Evolutionary conservation across 2,888 invertebrate genomes (phyloP), one percentile per base, ranked within the genome.

Genomic region (Eurois occulta): DNA sequence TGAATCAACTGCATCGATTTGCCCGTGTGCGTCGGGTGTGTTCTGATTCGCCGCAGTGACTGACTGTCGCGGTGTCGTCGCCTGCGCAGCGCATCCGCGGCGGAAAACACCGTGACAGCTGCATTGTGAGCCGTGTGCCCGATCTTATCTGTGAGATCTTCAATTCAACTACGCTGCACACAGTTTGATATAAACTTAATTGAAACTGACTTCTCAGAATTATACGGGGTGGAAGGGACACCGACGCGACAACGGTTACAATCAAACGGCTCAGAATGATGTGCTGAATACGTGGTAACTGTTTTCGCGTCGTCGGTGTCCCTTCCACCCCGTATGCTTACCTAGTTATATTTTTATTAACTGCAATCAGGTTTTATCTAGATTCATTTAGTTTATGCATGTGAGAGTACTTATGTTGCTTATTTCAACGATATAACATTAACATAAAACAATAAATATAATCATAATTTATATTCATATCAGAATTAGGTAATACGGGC

Each of bases 131-230:
- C 18, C 64, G 72, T 69, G 55, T 32, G 80, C 38, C 46, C 43
- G 75, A 83, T 84, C 28, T 79, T 69, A 84, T 75, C 75, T 10
- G 7, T 65, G 52, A 75, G 65, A 69, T 66, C 41, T 84, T 72
- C 66, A 75, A 72, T 75, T 83, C 35, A 72, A 84, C 21, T 70
- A 55, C 35, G 35, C 43, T 24, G 32, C 21, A n/a, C 16, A 28
- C 28, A 72, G 28, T 62, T 55, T 52, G 46, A 13, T 52, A 65
- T 35, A 18, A 10, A 65, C 28, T 55, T 60, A 13, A 74, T 69
- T 72, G 38, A 72, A 75, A 43, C 38, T 10, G 38, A 66, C 55
- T 80, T 72, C 66, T 60, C 21, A 43, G 71, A 65, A 75, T 55
- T 38, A 11, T 41, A 35, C 35, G 4, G 35, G 35, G 46, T 43